These are phyloP conservation scores for Encarsia formosa DNA, from an alignment of 2,888 invertebrate species.

Conservation along the genomic window DNA sequence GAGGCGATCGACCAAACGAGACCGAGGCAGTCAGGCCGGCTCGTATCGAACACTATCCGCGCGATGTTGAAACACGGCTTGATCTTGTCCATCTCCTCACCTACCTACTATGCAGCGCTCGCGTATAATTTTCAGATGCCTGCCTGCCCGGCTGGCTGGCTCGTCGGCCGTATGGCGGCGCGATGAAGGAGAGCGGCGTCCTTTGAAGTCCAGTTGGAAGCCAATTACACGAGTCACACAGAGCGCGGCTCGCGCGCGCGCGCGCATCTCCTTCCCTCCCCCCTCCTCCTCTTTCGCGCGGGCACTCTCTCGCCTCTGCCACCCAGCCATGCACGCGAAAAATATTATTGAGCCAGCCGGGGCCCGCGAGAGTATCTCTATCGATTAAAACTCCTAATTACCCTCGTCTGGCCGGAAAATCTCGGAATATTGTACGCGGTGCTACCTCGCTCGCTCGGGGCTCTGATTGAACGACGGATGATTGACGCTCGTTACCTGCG, in stretches of 20 bases:
- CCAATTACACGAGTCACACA: conserved; percentile 54
- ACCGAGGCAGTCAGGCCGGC: conserved; percentile 37
- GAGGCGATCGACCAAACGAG: conserved; percentile 43
- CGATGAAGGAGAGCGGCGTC: conserved; percentile 51
- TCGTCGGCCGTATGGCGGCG: conserved; percentile 46
- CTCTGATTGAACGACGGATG: conserved; percentile 15
- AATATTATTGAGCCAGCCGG: conserved; percentile 10
- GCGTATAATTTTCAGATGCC: conserved; percentile 46
- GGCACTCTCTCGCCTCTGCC: background rate
- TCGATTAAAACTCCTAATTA: conserved; percentile 23
- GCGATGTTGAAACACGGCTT: conserved; percentile 44
- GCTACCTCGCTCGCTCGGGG: background rate
- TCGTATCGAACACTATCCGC: conserved; percentile 45
- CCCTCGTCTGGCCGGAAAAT: background rate
- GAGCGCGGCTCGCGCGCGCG: conserved; percentile 44
- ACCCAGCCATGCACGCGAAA: conserved; percentile 4
- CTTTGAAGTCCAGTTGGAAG: conserved; percentile 53
- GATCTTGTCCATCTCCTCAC: conserved; percentile 46
- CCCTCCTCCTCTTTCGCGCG: background rate
- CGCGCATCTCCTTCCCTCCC: conserved; percentile 6
- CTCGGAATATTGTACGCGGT: conserved; percentile 29
- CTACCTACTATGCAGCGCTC: conserved; percentile 18
- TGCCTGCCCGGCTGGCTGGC: conserved; percentile 20
- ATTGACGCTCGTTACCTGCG: conserved; percentile 24
- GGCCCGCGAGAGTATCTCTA: conserved; percentile 8